Conservation (phyloP, 2,113 vertebrate species). For the human region DNA sequence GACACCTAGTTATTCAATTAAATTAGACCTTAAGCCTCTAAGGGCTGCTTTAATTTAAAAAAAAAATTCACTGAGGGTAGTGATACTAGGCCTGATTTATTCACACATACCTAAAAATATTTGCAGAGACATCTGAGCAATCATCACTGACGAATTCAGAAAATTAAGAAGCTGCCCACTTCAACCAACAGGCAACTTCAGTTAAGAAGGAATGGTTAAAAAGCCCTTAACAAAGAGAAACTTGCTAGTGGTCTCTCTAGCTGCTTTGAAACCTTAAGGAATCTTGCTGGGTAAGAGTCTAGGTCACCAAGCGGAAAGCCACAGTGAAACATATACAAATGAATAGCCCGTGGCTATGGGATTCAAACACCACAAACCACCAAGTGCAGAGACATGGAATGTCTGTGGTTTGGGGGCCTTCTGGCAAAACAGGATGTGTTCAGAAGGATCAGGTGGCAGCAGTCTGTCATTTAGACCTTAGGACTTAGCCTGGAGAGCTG, state of each 20-base stretch:
- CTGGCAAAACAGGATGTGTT: neutral
- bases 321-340: neutral
- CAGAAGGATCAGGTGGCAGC: neutral
- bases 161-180: neutral
- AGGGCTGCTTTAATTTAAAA: neutral
- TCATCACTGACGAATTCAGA: neutral
- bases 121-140: neutral
- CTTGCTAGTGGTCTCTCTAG: neutral
- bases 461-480: neutral
- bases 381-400: rapidly evolving
- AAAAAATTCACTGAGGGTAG: neutral
- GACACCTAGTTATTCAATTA: constrained; percentile 18
- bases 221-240: neutral
- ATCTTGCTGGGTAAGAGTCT: neutral
- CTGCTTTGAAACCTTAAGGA: constrained; percentile 35
- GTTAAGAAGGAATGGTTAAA: neutral
- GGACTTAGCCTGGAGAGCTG: neutral
- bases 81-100: neutral
- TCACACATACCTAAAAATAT: neutral
- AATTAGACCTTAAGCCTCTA: neutral
- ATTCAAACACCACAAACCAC: neutral
- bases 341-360: neutral
- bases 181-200: neutral
- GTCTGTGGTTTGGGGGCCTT: neutral
- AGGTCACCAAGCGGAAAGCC: constrained; percentile 9